Evolutionary conservation across 2,888 invertebrate species (phyloP), one percentile per base, ranked within the genome.

Genomic region (Entomobrya multifasciata): DNA sequence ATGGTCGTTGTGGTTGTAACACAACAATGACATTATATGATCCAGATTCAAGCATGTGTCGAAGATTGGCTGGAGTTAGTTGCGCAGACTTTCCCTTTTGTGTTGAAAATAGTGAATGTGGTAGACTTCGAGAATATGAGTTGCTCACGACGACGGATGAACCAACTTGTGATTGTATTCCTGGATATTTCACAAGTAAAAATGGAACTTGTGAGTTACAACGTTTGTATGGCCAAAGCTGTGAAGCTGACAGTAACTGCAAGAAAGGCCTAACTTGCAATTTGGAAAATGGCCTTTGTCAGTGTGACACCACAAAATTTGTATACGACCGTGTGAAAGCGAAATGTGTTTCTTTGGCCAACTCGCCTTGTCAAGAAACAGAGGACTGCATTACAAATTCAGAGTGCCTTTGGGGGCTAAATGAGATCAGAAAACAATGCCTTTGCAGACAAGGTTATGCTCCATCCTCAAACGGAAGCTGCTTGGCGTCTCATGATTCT

Each of bases 61-160:
- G 62, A 27, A 15, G 62, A n/a, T 15, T 78, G 49, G 78, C 78
- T 5, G 78, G 78, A 1, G 62, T 15, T 13, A 27, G 15, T 49
- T 78, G 62, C 22, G 62, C 47, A 15, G 62, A 62, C n/a, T 78
- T 78, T 47, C 78, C 78, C n/a, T 44, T 41, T 13, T 78, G 78
- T 10, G 15, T 78, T 11, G 78, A 78, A 41, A 78, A 78, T 17
- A 78, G 78, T 22, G 78, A 62, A 15, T 78, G 78, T 49, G 78
- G 52, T n/a, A 20, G 57, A 77, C 41, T 27, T 8, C 25, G 77
- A 11, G 77, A 41, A 44, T 67, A 15, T 55, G 6, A 22, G 1
- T 25, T 47, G 4, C 36, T n/a, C 36, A 6, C n/a, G 27, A 49
- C 47, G 10, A 22, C 47, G 30, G 17, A 17, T 36, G 76, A 55